These are phyloP conservation scores for Trichacis sp. DNA, from an alignment of 2,888 invertebrate species.

Conservation along the genomic window DNA sequence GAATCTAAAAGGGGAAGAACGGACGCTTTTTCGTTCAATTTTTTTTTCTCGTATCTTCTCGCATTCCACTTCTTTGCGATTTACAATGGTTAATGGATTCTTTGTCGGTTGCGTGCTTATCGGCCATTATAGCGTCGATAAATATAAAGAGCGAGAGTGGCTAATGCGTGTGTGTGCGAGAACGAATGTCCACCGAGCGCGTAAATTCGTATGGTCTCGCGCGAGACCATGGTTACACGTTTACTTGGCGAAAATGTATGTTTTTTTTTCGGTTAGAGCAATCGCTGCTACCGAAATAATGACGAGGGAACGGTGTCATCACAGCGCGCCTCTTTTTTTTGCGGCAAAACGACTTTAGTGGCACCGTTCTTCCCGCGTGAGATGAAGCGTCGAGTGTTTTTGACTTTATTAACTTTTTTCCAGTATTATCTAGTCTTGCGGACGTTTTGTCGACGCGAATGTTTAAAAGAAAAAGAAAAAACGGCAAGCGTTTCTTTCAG, in stretches of 20 bases:
- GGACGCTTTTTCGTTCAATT: constrained; percentile 12
- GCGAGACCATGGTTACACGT: no score
- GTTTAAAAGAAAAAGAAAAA: constrained; percentile 37
- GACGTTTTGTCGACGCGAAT: constrained; percentile 53
- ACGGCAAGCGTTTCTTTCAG: constrained; percentile 43
- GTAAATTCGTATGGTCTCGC: constrained; percentile 31
- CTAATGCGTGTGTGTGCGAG: constrained; percentile 20
- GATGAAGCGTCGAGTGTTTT: constrained; percentile 53
- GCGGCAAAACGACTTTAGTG: no score
- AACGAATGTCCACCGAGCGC: constrained; percentile 21
- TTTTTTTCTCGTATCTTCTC: constrained; percentile 23
- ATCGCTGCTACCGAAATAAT: constrained; percentile 27
- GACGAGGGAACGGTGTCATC: constrained; percentile 27
- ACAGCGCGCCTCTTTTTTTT: not conserved
- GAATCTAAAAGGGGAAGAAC: constrained; percentile 38
- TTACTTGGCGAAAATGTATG: no score
- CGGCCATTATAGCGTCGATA: constrained; percentile 39
- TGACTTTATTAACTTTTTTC: constrained; percentile 65
- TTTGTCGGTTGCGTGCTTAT: constrained; percentile 40
- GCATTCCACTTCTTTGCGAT: constrained; percentile 41
- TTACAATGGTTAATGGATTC: constrained; percentile 38
- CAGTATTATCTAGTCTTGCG: constrained; percentile 69
- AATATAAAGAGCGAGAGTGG: constrained; percentile 34
- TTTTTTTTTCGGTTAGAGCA: no score
- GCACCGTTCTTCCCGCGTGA: not conserved